phyloP scores from a whole-genome alignment of 2,113 vertebrate genomes.

The Neogobius melanostomus region DNA sequence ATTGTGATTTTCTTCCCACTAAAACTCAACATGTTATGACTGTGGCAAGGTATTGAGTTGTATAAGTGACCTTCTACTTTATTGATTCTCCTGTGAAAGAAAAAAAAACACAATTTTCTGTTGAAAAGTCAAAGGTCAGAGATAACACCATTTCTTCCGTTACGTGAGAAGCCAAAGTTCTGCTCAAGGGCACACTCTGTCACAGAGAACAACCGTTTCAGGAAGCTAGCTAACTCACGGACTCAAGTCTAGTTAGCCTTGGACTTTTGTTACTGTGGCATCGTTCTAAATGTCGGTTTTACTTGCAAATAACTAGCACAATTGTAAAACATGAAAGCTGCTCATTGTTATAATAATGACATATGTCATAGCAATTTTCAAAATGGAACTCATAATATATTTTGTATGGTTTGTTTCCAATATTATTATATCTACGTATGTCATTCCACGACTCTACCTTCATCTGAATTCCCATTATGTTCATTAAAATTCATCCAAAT shows the following conservation, averaged over 20 bases:
- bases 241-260: background rate
- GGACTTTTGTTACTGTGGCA: background rate
- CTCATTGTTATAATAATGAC: too few species aligned
- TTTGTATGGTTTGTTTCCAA: too few species aligned
- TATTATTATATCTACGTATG: too few species aligned
- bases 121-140: conserved; percentile 18
- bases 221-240: background rate
- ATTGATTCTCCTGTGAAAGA: conserved; percentile 12
- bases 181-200: conserved; percentile 8
- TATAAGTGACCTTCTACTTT: conserved; percentile 5
- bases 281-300: too few species aligned
- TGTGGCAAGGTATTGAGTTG: background rate
- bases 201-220: background rate
- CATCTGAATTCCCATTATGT: background rate
- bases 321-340: too few species aligned
- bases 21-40: background rate
- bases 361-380: too few species aligned
- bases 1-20: background rate
- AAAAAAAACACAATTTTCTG: background rate
- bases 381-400: too few species aligned
- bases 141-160: background rate
- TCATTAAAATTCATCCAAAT: background rate
- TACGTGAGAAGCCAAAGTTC: background rate
- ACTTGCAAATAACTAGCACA: too few species aligned
- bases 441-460: background rate